phyloP scores from a whole-genome alignment of 1,140 invertebrate species.

The Cyphomyrmex costatus region DNA sequence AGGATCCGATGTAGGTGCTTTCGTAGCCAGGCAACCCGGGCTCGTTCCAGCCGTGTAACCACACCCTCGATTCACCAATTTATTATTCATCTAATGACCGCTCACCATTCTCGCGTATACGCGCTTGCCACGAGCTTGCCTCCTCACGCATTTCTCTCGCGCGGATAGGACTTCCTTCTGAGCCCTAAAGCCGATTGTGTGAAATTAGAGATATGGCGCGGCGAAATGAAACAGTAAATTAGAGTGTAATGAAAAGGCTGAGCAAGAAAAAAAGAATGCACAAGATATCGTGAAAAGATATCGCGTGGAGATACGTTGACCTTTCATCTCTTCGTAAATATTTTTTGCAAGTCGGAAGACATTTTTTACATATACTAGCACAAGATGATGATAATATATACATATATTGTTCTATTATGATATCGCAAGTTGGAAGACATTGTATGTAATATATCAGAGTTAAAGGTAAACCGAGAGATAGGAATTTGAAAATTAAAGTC shows the following conservation, averaged over 20 bases:
- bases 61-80: constrained; percentile 83
- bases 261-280: background rate
- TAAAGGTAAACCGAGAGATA: background rate
- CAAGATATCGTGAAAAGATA: too few relatives aligned
- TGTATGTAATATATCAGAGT: background rate
- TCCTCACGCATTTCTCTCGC: background rate
- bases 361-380: background rate
- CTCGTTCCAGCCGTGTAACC: constrained; percentile 81
- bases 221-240: background rate
- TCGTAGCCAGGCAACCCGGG: constrained; percentile 82
- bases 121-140: constrained; percentile 18
- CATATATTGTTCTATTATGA: background rate
- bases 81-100: constrained; percentile 82
- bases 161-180: constrained; percentile 21
- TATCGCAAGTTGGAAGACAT: background rate
- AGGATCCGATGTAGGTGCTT: constrained; percentile 80
- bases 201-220: background rate
- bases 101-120: constrained; percentile 38
- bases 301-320: background rate
- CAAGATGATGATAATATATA: background rate
- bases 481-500: background rate
- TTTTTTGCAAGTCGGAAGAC: background rate
- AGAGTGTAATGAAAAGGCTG: background rate
- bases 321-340: background rate
- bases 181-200: constrained; percentile 2